Percentiles rank a stretch among this genome's conserved stretches.
Evolutionary conservation across 1,140 invertebrate species (phyloP).

Genomic region (Stegodyphus dumicola): DNA sequence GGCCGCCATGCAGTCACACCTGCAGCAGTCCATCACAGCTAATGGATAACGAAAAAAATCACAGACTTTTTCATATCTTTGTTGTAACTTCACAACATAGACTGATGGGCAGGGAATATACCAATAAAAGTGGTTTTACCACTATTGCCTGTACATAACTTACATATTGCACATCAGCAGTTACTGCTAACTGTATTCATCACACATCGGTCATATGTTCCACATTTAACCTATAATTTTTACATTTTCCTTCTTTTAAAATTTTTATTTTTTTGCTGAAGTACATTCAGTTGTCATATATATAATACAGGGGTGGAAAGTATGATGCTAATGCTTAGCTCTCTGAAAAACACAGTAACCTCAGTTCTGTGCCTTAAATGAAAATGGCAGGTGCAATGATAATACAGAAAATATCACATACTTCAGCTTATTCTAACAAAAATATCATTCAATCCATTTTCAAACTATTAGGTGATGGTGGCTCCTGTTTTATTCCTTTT

Average conservation of each 20-base stretch:
- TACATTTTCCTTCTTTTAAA: conserved; percentile 19
- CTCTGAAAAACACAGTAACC: conserved; percentile 42
- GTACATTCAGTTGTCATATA: conserved; percentile 40
- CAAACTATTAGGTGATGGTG: conserved; percentile 55
- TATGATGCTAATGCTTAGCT: conserved; percentile 55
- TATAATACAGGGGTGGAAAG: conserved; percentile 12
- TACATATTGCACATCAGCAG: conserved; percentile 60
- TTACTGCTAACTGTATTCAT: conserved; percentile 51
- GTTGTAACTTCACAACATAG: conserved; percentile 36
- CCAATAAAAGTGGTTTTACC: conserved; percentile 42
- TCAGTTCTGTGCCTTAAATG: conserved; percentile 31
- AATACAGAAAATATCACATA: conserved; percentile 62
- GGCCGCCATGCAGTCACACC: conserved; percentile 6
- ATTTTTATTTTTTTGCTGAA: conserved; percentile 29
- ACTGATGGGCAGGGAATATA: conserved; percentile 30
- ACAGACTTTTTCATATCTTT: conserved; percentile 52
- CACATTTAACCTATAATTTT: conserved; percentile 18
- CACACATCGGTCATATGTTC: conserved; percentile 14
- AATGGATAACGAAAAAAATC: conserved; percentile 57
- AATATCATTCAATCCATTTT: conserved; percentile 62
- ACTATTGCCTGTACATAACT: conserved; percentile 58
- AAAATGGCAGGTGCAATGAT: conserved; percentile 60
- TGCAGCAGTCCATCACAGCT: conserved; percentile 35
- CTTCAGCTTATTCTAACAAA: conserved; percentile 59
- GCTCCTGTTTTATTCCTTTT: conserved; percentile 61